phyloP scores from a whole-genome alignment of 2,888 invertebrate species.

The Cybosia mesomella region DNA sequence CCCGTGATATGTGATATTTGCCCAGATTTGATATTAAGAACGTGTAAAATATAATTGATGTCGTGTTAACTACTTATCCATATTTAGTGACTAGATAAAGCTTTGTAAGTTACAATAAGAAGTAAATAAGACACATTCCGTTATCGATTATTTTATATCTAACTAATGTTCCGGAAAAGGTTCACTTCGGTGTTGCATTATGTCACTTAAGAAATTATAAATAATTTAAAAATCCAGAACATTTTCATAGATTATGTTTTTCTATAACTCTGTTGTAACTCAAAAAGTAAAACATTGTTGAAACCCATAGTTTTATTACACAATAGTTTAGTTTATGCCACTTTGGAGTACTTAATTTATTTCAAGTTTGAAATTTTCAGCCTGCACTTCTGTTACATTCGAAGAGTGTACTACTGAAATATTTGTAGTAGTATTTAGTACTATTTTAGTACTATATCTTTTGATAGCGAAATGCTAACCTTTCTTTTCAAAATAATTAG shows the following conservation, averaged over 20 bases:
- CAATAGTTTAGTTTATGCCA: neutral
- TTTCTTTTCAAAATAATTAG: neutral
- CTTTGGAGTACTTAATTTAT: neutral
- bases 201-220: neutral
- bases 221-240: neutral
- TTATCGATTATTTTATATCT: slow-evolving; percentile 55
- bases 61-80: slow-evolving; percentile 72
- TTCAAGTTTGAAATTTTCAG: neutral
- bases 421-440: too few species aligned
- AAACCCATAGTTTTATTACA: too few species aligned
- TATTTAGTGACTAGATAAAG: slow-evolving; percentile 65
- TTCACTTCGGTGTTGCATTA: slow-evolving; percentile 54
- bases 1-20: slow-evolving; percentile 84
- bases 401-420: too few species aligned
- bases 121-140: slow-evolving; percentile 60
- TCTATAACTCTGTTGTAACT: neutral
- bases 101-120: slow-evolving; percentile 71
- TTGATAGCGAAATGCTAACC: too few species aligned
- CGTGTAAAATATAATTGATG: slow-evolving; percentile 80
- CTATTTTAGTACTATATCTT: too few species aligned
- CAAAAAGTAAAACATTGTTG: neutral
- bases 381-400: neutral
- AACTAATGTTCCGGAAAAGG: slow-evolving; percentile 48
- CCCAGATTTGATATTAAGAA: slow-evolving; percentile 74
- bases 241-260: neutral